These are phyloP conservation scores for Merluccius polli DNA, from an alignment of 2,797 vertebrate species.

Conservation along the genomic window DNA sequence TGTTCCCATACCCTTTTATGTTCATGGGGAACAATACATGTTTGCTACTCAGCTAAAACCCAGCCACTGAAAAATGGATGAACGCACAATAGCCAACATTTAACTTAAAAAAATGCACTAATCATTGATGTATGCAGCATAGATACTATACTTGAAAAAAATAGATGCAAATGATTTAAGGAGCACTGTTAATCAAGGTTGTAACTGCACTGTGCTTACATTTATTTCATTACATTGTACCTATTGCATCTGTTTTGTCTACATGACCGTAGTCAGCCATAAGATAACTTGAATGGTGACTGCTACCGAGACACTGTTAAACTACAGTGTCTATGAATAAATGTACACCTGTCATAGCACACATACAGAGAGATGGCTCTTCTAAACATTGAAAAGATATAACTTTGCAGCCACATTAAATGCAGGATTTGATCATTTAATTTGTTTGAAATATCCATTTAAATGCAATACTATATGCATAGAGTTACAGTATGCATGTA, in stretches of 20 bases:
- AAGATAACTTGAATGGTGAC: constrained; percentile 18
- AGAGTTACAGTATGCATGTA: background rate
- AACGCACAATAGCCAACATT: constrained; percentile 29
- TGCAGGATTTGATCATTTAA: background rate
- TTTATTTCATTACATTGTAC: background rate
- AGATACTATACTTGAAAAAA: background rate
- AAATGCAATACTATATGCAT: background rate
- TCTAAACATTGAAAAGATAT: background rate
- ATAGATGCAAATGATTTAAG: background rate
- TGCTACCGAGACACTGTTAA: constrained; percentile 13
- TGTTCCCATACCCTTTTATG: constrained; percentile 64
- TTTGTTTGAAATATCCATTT: background rate
- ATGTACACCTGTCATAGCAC: background rate
- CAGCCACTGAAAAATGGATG: constrained; percentile 56
- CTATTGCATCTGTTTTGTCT: constrained; percentile 23
- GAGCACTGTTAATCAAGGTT: background rate
- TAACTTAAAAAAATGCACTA: constrained; percentile 5
- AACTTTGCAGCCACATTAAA: background rate
- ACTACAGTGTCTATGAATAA: background rate
- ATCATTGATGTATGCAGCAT: background rate
- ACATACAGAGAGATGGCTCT: background rate
- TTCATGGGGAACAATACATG: constrained; percentile 53
- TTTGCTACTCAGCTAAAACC: constrained; percentile 27
- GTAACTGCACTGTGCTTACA: background rate
- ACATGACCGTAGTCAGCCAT: constrained; percentile 29